These are phyloP conservation scores for Phymastichus coffea DNA, from an alignment of 1,140 invertebrate species.

Conservation along the genomic window DNA sequence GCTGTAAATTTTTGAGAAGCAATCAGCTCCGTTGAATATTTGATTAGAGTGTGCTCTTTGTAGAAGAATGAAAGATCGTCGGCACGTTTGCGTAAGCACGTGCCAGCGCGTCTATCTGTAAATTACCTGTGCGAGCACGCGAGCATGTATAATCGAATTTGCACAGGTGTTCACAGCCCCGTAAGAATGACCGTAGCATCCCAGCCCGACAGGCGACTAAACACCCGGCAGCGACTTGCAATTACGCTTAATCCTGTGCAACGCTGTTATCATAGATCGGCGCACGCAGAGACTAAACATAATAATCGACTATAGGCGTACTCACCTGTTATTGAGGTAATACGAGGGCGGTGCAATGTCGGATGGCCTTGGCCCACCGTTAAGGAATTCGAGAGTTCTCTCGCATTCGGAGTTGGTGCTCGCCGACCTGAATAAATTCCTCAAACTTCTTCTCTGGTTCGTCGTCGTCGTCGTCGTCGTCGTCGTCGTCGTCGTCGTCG, in stretches of 20 bases:
- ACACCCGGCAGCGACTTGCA: background rate
- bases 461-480: conserved; percentile 34
- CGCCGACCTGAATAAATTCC: conserved; percentile 55
- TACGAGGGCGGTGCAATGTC: conserved; percentile 60
- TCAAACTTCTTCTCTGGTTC: conserved; percentile 48
- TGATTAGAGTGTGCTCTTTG: too few relatives aligned
- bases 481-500: conserved; percentile 40
- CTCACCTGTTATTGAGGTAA: conserved; percentile 45
- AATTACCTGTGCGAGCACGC: too few relatives aligned
- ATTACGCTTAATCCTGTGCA: background rate
- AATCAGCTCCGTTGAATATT: too few relatives aligned
- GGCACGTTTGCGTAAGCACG: too few relatives aligned
- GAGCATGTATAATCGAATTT: too few relatives aligned
- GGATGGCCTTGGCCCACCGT: conserved; percentile 59
- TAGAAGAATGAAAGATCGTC: too few relatives aligned
- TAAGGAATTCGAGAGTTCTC: conserved; percentile 57
- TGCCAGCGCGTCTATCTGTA: conserved; percentile 38
- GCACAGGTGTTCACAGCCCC: background rate
- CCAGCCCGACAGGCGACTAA: background rate
- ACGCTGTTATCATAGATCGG: background rate
- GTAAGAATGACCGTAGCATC: background rate
- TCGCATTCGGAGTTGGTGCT: conserved; percentile 58
- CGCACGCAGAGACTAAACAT: background rate
- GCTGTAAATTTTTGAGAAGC: too few relatives aligned
- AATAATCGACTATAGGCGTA: background rate